Base-by-base conservation (phyloP, 2,113 vertebrate species). In the Phoenicopterus ruber region DNA sequence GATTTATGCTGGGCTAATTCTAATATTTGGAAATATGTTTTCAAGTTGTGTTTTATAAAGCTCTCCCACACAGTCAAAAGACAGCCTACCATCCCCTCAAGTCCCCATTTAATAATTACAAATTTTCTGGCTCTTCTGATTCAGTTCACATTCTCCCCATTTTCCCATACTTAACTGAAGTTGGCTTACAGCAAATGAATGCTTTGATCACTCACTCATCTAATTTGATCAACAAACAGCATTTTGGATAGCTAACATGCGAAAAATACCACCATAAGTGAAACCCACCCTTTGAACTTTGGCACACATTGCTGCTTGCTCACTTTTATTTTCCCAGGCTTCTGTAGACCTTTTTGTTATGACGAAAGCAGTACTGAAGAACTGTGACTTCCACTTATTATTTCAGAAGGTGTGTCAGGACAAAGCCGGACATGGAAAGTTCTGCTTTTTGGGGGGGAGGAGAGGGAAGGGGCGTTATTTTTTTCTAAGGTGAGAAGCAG, bases 351-450 rank as follows among this genome's bases (percentile, higher is more conserved):
- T 44, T 92, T 91, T 46, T 29, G 13, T 59, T 47, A 29, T 76
- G 66, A 94, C 13, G 1, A 83, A 74, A 93, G 78, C 76, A 65
- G 71, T 7, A n/a, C n/a, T 78, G 74, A 86, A 81, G 58, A 74
- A 66, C 31, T 67, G 20, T 17, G 62, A 94, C 92, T 97, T 97
- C 95, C 96, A 58, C 47, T 89, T 88, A 97, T 94, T 96, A 96
- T 97, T 95, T 72, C 76, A 94, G 86, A 95, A 94, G 95, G 87
- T 57, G 92, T 91, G 88, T 49, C 3, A 0, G n/a, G 10, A 63
- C 67, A 92, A 62, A 96, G 26, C 50, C 9, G 2, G 93, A 97
- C 4, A 6, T 88, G 93, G 88, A 93, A 96, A 97, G 1, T 87
- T 59, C 52, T 70, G 38, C 42, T 81, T 58, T 73, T 9, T 36